Percentiles rank a stretch among this genome's conserved stretches.
Evolutionary conservation across 2,888 invertebrate genomes (phyloP).

Genomic region (Notocelia uddmanniana): DNA sequence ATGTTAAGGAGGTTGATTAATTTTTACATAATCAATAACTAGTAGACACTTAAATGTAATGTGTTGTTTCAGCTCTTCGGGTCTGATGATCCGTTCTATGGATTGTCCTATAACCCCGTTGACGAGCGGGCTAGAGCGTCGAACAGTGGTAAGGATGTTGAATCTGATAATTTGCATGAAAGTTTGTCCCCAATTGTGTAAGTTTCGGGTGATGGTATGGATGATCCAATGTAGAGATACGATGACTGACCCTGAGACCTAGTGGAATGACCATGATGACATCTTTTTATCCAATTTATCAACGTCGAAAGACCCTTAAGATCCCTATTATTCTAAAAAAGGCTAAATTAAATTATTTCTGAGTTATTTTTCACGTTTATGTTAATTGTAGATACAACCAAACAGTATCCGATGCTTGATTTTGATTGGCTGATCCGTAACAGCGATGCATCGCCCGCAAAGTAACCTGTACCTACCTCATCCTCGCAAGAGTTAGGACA

Average conservation of each 20-base stretch:
- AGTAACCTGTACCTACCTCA: constrained; percentile 72
- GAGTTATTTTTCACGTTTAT: constrained; percentile 75
- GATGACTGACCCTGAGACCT: constrained; percentile 20
- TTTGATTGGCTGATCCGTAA: constrained; percentile 85
- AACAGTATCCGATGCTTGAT: constrained; percentile 86
- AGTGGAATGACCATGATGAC: constrained; percentile 20
- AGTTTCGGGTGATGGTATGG: constrained; percentile 42
- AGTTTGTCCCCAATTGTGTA: constrained; percentile 35
- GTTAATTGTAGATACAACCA: constrained; percentile 85
- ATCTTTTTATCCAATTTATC: constrained; percentile 8
- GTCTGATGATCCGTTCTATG: constrained; percentile 83
- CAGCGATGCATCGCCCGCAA: constrained; percentile 75
- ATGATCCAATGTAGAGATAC: constrained; percentile 13
- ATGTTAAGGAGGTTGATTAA: neutral
- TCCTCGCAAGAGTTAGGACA: constrained; percentile 67
- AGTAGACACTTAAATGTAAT: neutral
- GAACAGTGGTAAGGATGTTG: constrained; percentile 70
- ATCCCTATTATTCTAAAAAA: constrained; percentile 5
- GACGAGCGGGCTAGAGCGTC: constrained; percentile 72
- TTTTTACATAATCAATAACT: neutral
- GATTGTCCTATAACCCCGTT: constrained; percentile 71
- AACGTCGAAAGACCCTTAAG: neutral
- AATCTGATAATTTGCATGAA: constrained; percentile 34
- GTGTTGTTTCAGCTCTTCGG: constrained; percentile 76
- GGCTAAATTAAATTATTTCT: constrained; percentile 36